Evolutionary conservation across 2,113 vertebrate species (phyloP), one percentile per base, ranked within the genome.

Genomic region (Marmota monax): DNA sequence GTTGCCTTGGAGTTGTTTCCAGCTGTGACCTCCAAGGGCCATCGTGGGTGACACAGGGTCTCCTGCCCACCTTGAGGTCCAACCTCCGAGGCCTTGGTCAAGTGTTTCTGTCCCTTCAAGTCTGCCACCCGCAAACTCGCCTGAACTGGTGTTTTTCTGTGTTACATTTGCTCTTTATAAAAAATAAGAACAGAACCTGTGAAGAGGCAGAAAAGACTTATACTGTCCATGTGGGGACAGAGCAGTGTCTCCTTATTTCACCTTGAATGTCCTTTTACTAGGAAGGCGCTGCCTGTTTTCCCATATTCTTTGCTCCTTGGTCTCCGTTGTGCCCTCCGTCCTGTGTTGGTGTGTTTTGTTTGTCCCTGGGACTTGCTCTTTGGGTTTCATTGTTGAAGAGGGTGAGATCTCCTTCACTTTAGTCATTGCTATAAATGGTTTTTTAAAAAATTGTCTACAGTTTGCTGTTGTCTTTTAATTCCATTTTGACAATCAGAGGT

Each of bases 401-500:
- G n/a, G 4, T 34, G 72, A 73, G 23, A 53, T 73, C 39, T 82
- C 88, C 80, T 72, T 32, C 13, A 69, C 29, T 77, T 84, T 48
- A 42, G 4, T 73, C 61, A 74, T 70, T 82, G 14, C 42, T 89
- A 4, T 72, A 74, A 72, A 69, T 37, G n/a, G 10, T 39, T 77
- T 53, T 77, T 17, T 48, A 16, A 53, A 45, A 51, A 13, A 16
- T 67, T 63, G 86, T 79, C 8, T 63, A 63, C 7, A 90, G 9
- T 89, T 95, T 87, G 42, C 32, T 16, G 16, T 65, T 92, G 37
- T 93, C 74, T 88, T 69, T 65, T 65, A 48, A 72, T 84, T 95
- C 84, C 90, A 83, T 90, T 97, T 86, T 53, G 25, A 82, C 72
- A 51, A 23, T 23, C 20, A 65, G 29, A 73, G 53, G 3, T 51